phyloP scores from a whole-genome alignment of 2,888 invertebrate genomes.

The Orthosia gothica region DNA sequence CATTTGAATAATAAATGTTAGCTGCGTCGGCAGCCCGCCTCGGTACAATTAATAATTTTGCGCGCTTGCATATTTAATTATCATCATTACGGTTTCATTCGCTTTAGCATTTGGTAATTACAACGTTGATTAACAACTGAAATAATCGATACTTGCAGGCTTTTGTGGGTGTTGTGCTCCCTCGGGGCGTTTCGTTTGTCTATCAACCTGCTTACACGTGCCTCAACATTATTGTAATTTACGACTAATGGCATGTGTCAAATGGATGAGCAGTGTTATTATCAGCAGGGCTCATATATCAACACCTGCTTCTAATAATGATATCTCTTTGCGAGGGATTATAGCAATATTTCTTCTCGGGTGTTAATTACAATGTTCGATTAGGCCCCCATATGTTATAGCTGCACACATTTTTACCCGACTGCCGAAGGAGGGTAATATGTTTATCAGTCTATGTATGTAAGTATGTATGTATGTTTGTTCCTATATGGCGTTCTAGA shows the following conservation, averaged over 20 bases:
- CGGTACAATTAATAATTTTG: constrained; percentile 72
- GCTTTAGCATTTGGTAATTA: constrained; percentile 51
- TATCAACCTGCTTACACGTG: constrained; percentile 6
- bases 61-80: constrained; percentile 64
- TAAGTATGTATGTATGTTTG: too few relatives aligned
- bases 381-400: background rate
- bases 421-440: too few relatives aligned
- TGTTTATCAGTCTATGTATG: too few relatives aligned
- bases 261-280: constrained; percentile 16
- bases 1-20: constrained; percentile 76
- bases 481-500: too few relatives aligned
- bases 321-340: constrained; percentile 9
- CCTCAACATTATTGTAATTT: constrained; percentile 24
- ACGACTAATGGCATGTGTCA: constrained; percentile 37
- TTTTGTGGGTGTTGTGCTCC: constrained; percentile 21
- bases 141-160: constrained; percentile 57
- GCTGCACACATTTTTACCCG: too few relatives aligned
- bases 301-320: background rate
- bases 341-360: constrained; percentile 26
- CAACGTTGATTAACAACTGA: constrained; percentile 51
- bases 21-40: constrained; percentile 67
- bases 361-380: constrained; percentile 26
- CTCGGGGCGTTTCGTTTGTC: constrained; percentile 8
- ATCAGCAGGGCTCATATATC: constrained; percentile 7
- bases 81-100: constrained; percentile 63